Evolutionary conservation across 1,140 invertebrate species (phyloP), one percentile per base, ranked within the genome.

Genomic region (Batillaria attramentaria): DNA sequence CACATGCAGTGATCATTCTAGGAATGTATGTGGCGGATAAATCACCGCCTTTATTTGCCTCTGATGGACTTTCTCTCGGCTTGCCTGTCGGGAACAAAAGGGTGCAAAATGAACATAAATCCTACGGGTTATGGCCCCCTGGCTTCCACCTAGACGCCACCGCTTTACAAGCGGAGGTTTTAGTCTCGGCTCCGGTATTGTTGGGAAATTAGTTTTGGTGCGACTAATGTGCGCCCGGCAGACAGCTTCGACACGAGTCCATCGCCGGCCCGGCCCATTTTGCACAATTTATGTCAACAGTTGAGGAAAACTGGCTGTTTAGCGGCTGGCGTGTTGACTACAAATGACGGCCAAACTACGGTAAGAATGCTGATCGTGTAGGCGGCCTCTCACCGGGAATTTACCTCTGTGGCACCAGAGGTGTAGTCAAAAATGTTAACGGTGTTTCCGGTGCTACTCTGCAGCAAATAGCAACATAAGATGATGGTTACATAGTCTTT

Each of bases 91-190:
- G n/a, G 73, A 75, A 75, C 73, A 75, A 75, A 75, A 75, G 73
- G 54, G 73, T 75, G 73, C 73, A 75, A 75, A 75, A 75, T 35
- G 73, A 42, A 75, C 73, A 54, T 75, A 75, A 75, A 75, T 75
- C 73, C 37, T 62, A 8, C 62, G 5, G n/a, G n/a, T n/a, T n/a
- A n/a, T 16, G 62, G 62, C 62, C 62, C n/a, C 62, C 62, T 35
- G 28, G 10, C 16, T 65, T 65, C 62, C 62, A 65, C 62, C 62
- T 65, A 35, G 31, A 31, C 28, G n/a, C 10, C 5, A 33, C 62
- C 37, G 62, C 62, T 35, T 35, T 31, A 6, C 13, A 6, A 33
- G 5, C n/a, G n/a, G n/a, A n/a, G n/a, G n/a, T n/a, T 41, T 69
- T 41, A 41, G 66, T 69, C 37, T 69, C 66, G 35, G n/a, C 66